Percentiles rank a stretch among this genome's conserved stretches.
phyloP scores from a whole-genome alignment of 2,113 vertebrate species.

The Neolamprologus tretocephalus region DNA sequence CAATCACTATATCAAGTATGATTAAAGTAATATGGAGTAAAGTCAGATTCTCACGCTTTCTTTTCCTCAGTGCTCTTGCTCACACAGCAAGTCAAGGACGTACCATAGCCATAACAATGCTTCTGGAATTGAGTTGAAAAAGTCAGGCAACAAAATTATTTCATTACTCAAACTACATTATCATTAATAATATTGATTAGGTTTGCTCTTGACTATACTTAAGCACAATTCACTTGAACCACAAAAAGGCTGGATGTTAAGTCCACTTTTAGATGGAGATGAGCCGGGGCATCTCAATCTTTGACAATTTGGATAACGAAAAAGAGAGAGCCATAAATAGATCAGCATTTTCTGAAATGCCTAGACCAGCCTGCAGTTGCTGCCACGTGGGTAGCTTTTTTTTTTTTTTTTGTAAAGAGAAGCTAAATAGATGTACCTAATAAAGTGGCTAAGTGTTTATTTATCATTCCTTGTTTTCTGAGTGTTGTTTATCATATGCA shows the following conservation, averaged over 20 bases:
- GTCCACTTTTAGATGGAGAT: neutral
- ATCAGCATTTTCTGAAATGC: neutral
- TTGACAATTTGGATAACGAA: neutral
- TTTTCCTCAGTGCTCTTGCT: neutral
- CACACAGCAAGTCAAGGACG: neutral
- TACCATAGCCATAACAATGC: neutral
- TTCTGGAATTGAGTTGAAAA: neutral
- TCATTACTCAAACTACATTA: neutral
- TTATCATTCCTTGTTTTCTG: neutral
- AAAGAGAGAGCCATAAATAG: neutral
- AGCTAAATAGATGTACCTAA: neutral
- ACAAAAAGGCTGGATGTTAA: neutral
- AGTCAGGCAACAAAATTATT: neutral
- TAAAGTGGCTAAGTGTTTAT: neutral
- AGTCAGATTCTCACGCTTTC: neutral
- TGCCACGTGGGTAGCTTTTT: neutral
- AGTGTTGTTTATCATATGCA: neutral
- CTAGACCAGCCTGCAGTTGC: neutral
- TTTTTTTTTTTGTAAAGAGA: accelerated
- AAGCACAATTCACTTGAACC: neutral
- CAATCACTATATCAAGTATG: neutral
- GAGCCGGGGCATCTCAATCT: neutral
- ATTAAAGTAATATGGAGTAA: neutral
- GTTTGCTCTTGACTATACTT: neutral
- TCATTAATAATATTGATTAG: neutral